Percentiles rank a stretch among this genome's conserved stretches.
Evolutionary conservation across 2,888 invertebrate genomes (phyloP).

Genomic region (Hemaris fuciformis): DNA sequence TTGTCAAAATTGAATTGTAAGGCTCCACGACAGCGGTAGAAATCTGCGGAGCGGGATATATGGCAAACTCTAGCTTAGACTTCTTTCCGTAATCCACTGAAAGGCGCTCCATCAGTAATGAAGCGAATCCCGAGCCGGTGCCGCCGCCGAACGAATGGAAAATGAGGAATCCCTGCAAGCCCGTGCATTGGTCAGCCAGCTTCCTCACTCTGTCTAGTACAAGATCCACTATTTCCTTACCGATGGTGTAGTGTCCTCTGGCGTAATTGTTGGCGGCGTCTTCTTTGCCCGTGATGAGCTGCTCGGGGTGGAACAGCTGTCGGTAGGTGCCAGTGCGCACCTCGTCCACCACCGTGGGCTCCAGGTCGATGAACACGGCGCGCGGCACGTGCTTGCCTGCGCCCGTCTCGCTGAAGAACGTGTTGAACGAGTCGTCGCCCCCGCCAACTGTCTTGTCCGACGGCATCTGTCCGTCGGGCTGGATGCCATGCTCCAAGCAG

Average conservation of each 20-base stretch:
- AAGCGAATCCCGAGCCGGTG: constrained; percentile 97
- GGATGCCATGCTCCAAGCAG: constrained; percentile 91
- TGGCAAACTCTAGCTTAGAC: constrained; percentile 96
- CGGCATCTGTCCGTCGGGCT: constrained; percentile 93
- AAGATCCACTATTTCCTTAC: constrained; percentile 95
- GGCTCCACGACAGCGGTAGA: constrained; percentile 96
- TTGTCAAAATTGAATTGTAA: constrained; percentile 97
- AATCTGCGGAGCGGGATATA: constrained; percentile 96
- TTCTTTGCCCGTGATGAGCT: constrained; percentile 96
- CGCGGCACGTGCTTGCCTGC: constrained; percentile 97
- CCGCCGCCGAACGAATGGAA: constrained; percentile 97
- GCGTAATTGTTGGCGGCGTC: constrained; percentile 99
- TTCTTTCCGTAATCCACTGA: constrained; percentile 98
- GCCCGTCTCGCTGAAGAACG: constrained; percentile 96
- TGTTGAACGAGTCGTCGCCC: constrained; percentile 97
- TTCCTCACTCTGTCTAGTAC: constrained; percentile 93
- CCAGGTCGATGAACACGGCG: constrained; percentile 96
- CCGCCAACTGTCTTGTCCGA: constrained; percentile 90
- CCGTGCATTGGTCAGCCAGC: constrained; percentile 94
- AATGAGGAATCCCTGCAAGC: constrained; percentile 94
- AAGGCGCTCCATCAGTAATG: constrained; percentile 95
- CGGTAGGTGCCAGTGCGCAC: constrained; percentile 96
- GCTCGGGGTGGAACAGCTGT: constrained; percentile 97
- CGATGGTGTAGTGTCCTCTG: constrained; percentile 97
- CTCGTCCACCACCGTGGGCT: constrained; percentile 97